Evolutionary conservation across 2,113 vertebrate genomes (phyloP).

Genomic region (Eudyptes chrysolophus): DNA sequence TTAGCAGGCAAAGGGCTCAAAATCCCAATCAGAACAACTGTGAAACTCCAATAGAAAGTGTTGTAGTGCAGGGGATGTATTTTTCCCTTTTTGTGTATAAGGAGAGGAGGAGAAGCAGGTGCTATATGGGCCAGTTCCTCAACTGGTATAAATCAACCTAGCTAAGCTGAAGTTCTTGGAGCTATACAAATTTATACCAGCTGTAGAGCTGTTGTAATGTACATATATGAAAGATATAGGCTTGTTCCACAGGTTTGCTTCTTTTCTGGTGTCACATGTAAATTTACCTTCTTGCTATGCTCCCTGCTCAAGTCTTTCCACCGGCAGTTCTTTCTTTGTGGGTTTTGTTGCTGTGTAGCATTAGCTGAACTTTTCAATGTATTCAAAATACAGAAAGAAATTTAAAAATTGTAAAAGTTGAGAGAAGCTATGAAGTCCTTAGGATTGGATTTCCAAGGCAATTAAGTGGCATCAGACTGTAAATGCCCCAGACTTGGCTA

Average conservation of each 20-base stretch:
- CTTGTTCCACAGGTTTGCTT: neutral
- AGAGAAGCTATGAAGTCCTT: neutral
- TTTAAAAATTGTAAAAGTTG: neutral
- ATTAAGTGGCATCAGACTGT: neutral
- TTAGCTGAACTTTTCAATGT: neutral
- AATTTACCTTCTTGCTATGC: neutral
- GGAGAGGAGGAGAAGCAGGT: neutral
- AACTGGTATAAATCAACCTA: neutral
- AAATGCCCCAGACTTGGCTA: neutral
- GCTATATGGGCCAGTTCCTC: neutral
- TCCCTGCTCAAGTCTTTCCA: neutral
- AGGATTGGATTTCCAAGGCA: neutral
- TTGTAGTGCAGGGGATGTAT: too few species aligned
- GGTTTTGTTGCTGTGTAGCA: neutral
- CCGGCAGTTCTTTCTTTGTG: neutral
- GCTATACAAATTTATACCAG: neutral
- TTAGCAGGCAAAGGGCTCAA: neutral
- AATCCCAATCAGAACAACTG: neutral
- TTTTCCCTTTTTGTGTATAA: neutral
- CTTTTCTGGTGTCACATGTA: neutral
- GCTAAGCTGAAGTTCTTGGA: neutral
- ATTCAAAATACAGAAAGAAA: neutral
- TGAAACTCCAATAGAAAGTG: neutral
- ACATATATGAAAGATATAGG: neutral
- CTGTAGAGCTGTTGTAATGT: neutral